Conservation (phyloP, 2,888 invertebrate genomes). For the Luffia ferchaultella region DNA sequence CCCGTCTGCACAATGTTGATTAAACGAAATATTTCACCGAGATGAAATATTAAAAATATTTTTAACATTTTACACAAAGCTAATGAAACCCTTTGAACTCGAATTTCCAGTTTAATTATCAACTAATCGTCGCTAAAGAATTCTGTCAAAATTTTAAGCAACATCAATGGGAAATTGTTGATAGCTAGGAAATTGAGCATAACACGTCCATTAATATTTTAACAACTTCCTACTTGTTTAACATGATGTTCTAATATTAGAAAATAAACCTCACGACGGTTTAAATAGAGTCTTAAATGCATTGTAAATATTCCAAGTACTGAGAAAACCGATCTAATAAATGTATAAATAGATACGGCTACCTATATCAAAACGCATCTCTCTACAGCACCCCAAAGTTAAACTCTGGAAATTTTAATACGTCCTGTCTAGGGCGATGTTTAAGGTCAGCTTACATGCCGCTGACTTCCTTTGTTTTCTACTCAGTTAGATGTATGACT, state of each 20-base stretch:
- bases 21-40: slow-evolving; percentile 9
- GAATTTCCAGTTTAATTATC: not conserved
- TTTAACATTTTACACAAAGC: too few relatives aligned
- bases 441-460: slow-evolving; percentile 24
- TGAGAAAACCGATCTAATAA: slow-evolving; percentile 26
- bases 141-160: slow-evolving; percentile 19
- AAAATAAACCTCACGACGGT: slow-evolving; percentile 18
- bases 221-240: slow-evolving; percentile 54
- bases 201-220: slow-evolving; percentile 58
- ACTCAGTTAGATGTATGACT: too few relatives aligned
- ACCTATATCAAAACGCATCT: slow-evolving; percentile 40
- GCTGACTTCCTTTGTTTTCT: too few relatives aligned
- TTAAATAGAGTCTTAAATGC: slow-evolving; percentile 21
- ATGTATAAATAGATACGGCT: not conserved
- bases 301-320: slow-evolving; percentile 20
- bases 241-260: slow-evolving; percentile 19
- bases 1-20: too few relatives aligned
- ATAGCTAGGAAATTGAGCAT: slow-evolving; percentile 62
- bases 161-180: slow-evolving; percentile 46
- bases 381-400: slow-evolving; percentile 38
- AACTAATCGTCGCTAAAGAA: not conserved
- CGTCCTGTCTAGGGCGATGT: slow-evolving; percentile 31
- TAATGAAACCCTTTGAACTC: not conserved
- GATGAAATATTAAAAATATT: too few relatives aligned
- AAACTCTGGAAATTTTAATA: slow-evolving; percentile 52